These are phyloP conservation scores for Odocoileus hemionus DNA, from an alignment of 2,113 vertebrate species.

Conservation along the genomic window DNA sequence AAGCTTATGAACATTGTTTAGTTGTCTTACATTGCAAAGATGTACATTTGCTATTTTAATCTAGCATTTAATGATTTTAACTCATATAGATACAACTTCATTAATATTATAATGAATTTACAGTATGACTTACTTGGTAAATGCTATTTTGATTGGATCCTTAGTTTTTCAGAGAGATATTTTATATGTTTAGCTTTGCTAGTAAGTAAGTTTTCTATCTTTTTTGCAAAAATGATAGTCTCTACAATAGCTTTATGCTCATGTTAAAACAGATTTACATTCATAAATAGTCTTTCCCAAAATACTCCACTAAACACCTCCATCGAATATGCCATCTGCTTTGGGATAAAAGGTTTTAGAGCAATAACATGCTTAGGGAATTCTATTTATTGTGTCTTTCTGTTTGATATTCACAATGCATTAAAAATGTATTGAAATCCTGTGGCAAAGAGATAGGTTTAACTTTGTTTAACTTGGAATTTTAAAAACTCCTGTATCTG, in stretches of 20 bases:
- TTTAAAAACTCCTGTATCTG: not conserved
- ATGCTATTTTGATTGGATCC: not conserved
- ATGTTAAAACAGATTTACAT: constrained; percentile 10
- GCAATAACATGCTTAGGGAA: not conserved
- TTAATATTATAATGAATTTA: not conserved
- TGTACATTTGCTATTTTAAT: not conserved
- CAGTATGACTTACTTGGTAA: not conserved
- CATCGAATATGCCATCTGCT: not conserved
- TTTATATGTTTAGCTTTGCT: not conserved
- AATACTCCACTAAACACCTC: not conserved
- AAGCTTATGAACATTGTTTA: not conserved
- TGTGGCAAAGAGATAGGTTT: not conserved
- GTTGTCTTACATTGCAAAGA: not conserved
- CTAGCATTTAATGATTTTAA: not conserved
- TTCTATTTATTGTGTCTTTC: not conserved
- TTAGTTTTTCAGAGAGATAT: not conserved
- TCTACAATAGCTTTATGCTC: not conserved
- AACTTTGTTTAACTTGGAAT: not conserved
- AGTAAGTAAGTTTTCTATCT: not conserved
- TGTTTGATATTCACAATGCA: constrained; percentile 22
- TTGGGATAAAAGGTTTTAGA: not conserved
- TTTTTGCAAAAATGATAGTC: not conserved
- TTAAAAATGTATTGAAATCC: constrained; percentile 34
- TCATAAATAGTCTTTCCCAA: not conserved
- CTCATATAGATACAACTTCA: not conserved